Evolutionary conservation across 2,113 vertebrate genomes (phyloP).

Genomic region (Pachycephala philippinensis): DNA sequence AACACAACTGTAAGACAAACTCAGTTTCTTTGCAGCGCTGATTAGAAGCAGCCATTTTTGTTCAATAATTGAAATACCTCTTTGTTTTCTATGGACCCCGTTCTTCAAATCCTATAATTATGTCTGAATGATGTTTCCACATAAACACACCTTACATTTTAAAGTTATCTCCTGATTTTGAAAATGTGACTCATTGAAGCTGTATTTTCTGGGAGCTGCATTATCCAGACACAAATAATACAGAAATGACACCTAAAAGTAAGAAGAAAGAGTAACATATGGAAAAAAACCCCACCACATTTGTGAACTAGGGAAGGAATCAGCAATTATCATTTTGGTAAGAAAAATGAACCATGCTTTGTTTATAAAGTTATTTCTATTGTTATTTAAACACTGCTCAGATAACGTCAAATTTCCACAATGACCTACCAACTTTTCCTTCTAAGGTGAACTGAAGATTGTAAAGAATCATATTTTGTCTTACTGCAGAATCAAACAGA

Average conservation of each 20-base stretch:
- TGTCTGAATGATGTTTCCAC: background rate
- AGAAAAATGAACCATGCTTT: background rate
- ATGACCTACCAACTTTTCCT: background rate
- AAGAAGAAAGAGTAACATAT: background rate
- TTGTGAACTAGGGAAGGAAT: background rate
- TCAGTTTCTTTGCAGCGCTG: background rate
- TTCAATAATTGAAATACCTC: background rate
- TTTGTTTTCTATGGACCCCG: background rate
- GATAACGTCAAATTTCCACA: background rate
- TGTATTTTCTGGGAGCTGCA: background rate
- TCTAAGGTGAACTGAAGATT: background rate
- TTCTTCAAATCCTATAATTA: background rate
- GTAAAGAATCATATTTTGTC: background rate
- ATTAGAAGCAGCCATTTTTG: background rate
- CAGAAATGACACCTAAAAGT: background rate
- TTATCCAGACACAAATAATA: background rate
- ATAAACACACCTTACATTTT: background rate
- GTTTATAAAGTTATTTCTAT: background rate
- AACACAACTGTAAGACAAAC: background rate
- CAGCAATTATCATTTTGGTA: background rate
- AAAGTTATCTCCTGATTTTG: background rate
- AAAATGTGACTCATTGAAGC: background rate
- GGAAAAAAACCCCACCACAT: rapidly evolving
- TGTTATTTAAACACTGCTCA: background rate
- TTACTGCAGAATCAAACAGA: background rate